These are phyloP conservation scores for Heterotis niloticus DNA, from an alignment of 2,113 vertebrate species.

Conservation along the genomic window DNA sequence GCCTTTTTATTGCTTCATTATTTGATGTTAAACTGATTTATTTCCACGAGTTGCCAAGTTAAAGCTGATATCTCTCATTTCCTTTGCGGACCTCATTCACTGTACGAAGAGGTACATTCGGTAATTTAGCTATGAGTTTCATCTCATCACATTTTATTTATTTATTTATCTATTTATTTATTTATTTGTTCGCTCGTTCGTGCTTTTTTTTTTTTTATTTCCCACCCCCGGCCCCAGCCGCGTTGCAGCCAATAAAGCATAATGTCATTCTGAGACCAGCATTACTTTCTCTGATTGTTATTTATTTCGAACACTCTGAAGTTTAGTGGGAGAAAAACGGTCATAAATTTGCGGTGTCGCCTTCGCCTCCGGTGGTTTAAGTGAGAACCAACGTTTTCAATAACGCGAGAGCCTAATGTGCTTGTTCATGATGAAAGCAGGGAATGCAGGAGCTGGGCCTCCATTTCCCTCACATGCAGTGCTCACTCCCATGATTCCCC, in stretches of 20 bases:
- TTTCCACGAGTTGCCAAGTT: not conserved
- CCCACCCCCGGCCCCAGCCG: too few species aligned
- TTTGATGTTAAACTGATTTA: slow-evolving; percentile 10
- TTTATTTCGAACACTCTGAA: not conserved
- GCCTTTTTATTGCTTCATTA: slow-evolving; percentile 21
- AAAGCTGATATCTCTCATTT: slow-evolving; percentile 8
- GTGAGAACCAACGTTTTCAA: too few species aligned
- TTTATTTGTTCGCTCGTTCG: too few species aligned
- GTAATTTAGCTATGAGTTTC: slow-evolving; percentile 8
- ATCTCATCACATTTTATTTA: slow-evolving; percentile 5
- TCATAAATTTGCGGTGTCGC: not conserved
- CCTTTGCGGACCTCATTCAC: not conserved
- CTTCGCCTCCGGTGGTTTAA: not conserved
- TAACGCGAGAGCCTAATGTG: not conserved
- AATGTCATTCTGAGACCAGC: not conserved
- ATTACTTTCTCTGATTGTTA: not conserved
- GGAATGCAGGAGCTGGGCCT: not conserved
- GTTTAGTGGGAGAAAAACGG: not conserved
- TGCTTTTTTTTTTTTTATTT: not conserved
- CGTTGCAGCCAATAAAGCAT: slow-evolving; percentile 4
- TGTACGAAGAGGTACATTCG: slow-evolving; percentile 1
- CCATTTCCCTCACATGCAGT: not conserved
- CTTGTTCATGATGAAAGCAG: not conserved
- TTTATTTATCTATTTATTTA: not conserved
- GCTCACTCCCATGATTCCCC: not conserved